phyloP scores from a whole-genome alignment of 2,797 vertebrate species.

The Valencia hispanica region DNA sequence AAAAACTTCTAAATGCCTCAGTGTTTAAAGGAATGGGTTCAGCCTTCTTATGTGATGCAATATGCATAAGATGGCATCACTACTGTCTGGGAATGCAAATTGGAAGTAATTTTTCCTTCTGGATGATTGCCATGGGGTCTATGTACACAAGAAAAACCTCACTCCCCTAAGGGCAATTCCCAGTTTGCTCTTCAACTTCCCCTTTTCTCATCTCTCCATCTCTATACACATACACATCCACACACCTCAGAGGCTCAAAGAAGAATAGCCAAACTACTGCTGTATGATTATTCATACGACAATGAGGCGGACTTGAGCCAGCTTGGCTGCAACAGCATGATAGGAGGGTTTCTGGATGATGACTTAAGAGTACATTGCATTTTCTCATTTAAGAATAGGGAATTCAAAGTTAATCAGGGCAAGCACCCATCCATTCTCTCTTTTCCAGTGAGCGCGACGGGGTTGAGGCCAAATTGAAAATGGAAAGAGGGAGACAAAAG shows the following conservation, averaged over 20 bases:
- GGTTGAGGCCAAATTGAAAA: conserved; percentile 54
- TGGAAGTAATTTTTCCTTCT: conserved; percentile 50
- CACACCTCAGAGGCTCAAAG: conserved; percentile 37
- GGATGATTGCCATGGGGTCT: conserved; percentile 47
- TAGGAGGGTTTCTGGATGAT: conserved; percentile 64
- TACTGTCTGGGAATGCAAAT: conserved; percentile 72
- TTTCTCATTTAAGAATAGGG: conserved; percentile 59
- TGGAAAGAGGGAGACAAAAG: conserved; percentile 53
- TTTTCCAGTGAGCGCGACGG: conserved; percentile 38
- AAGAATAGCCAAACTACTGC: conserved; percentile 49
- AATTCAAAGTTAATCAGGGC: conserved; percentile 71
- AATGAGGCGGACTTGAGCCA: conserved; percentile 53
- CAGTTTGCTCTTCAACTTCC: conserved; percentile 43
- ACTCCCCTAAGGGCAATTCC: conserved; percentile 32
- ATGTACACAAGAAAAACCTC: conserved; percentile 62
- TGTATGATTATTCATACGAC: conserved; percentile 66
- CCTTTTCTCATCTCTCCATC: conserved; percentile 24
- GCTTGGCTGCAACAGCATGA: conserved; percentile 48
- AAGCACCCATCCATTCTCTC: conserved; percentile 46
- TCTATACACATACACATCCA: conserved; percentile 18
- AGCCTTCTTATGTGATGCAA: conserved; percentile 56
- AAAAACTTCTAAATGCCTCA: conserved; percentile 50
- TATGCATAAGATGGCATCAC: conserved; percentile 50
- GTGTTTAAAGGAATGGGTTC: conserved; percentile 56
- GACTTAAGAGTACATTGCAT: conserved; percentile 64